Evolutionary conservation across 2,888 invertebrate genomes (phyloP), one percentile per base, ranked within the genome.

Genomic region (Saturnia japonica): DNA sequence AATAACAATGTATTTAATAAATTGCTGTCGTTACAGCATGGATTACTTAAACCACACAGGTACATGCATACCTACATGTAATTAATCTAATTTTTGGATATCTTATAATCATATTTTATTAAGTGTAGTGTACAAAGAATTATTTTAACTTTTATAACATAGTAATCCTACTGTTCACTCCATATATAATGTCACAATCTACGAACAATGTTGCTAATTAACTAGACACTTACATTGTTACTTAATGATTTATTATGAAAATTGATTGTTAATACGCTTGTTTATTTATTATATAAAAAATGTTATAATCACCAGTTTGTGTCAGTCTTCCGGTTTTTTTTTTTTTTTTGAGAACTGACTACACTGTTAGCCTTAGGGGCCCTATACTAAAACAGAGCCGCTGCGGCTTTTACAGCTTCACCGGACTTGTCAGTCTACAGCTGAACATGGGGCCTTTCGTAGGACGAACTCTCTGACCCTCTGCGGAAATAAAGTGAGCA

Each of bases 141-240:
- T 54, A 11, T 22, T 6, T 1, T n/a, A 54, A n/a, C n/a, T n/a
- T 54, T 54, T 22, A 6, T 19, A 47, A n/a, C 16, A 19, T 19
- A 19, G 47, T 16, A 47, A 34, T 45, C 45, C 19, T 42, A 70
- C 70, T 70, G 51, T 42, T 22, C 51, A 70, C 70, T 66, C 51
- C 28, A 34, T 47, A 6, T 47, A 34, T 51, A 64, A 51, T 40
- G 66, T 51, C 64, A 16, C 25, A 40, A 43, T 25, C n/a, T 28
- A 25, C 67, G 80, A 80, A 84, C 81, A 80, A 77, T 82, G 83
- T 85, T 78, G 80, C 74, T 72, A 73, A 75, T 78, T 77, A 71
- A 76, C 73, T 74, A 75, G 79, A 76, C 79, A 81, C 78, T 77
- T 78, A 79, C 79, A 77, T 76, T 78, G 77, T 77, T 78, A 79